A percentile compares a stretch with the other conserved stretches of the same genome.
Evolutionary conservation across 2,113 vertebrate species (phyloP).

Genomic region (Ariopsis seemanni): DNA sequence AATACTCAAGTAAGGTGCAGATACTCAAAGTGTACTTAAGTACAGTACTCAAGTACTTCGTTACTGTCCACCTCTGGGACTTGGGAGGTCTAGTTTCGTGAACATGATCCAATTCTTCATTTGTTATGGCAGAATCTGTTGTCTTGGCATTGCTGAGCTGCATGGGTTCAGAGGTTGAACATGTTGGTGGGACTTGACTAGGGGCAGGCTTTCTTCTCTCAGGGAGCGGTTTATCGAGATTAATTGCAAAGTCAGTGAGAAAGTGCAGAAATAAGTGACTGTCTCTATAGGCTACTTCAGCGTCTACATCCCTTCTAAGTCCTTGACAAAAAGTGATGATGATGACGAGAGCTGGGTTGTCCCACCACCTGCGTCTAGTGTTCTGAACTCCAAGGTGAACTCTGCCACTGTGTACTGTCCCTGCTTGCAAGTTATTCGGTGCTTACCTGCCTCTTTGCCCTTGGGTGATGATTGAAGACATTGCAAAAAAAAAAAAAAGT

Average conservation of each 20-base stretch:
- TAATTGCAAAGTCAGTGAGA: background rate
- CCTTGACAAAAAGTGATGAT: constrained; percentile 5
- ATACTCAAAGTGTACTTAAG: too few relatives aligned
- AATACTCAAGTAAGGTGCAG: too few relatives aligned
- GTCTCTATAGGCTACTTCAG: background rate
- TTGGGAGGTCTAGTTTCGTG: background rate
- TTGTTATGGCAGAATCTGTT: background rate
- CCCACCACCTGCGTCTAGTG: background rate
- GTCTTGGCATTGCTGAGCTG: background rate
- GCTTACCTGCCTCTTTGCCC: background rate
- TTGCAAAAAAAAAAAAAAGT: background rate
- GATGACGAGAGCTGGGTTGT: constrained; percentile 1
- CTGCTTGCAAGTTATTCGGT: background rate
- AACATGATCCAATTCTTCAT: background rate
- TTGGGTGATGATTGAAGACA: constrained; percentile 4
- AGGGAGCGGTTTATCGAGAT: background rate
- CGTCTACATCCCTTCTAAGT: background rate
- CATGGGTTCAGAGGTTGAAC: background rate
- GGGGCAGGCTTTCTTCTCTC: background rate
- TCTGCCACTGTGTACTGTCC: background rate
- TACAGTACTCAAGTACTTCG: too few relatives aligned
- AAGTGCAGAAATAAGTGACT: background rate
- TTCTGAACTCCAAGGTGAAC: constrained; percentile 3
- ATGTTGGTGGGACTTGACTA: background rate
- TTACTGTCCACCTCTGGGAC: too few relatives aligned